A percentile compares a stretch with the other conserved stretches of the same genome.
Evolutionary conservation across 2,113 vertebrate species (phyloP).

Genomic region (Sinocyclocheilus grahami): DNA sequence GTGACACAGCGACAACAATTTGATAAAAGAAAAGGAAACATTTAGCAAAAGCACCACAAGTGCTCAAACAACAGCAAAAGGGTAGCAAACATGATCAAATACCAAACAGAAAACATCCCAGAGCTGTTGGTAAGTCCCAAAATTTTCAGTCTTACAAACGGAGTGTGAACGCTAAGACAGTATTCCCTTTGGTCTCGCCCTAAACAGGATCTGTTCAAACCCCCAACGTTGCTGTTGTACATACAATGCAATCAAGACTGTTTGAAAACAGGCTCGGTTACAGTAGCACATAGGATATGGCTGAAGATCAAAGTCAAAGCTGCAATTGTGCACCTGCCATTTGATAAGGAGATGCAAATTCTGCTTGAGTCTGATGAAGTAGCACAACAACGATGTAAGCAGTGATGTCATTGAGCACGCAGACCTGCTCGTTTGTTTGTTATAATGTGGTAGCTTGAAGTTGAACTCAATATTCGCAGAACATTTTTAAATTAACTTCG

Average conservation of each 20-base stretch:
- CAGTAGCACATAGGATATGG: conserved; percentile 11
- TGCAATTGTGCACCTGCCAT: not conserved
- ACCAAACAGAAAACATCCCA: conserved; percentile 12
- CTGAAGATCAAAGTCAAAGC: conserved; percentile 15
- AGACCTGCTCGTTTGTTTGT: not conserved
- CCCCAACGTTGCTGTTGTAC: conserved; percentile 2
- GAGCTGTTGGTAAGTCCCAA: conserved; percentile 18
- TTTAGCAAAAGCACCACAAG: conserved; percentile 22
- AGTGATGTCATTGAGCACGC: not conserved
- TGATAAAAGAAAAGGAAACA: not conserved
- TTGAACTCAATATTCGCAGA: not conserved
- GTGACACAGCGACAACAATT: not conserved
- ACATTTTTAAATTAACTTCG: not conserved
- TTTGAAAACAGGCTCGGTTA: not conserved
- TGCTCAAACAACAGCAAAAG: not conserved
- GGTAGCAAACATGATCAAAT: conserved; percentile 5
- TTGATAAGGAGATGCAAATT: conserved; percentile 25
- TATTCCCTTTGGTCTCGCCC: conserved; percentile 22
- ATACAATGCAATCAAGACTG: conserved; percentile 19
- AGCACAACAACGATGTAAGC: not conserved
- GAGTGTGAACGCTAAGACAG: conserved; percentile 1
- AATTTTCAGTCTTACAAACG: conserved; percentile 21
- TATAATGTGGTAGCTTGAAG: conserved; percentile 9
- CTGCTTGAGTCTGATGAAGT: conserved; percentile 13
- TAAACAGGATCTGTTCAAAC: conserved; percentile 25